These are phyloP conservation scores for Vicugna pacos DNA, from an alignment of 2,113 vertebrate species.

Conservation along the genomic window DNA sequence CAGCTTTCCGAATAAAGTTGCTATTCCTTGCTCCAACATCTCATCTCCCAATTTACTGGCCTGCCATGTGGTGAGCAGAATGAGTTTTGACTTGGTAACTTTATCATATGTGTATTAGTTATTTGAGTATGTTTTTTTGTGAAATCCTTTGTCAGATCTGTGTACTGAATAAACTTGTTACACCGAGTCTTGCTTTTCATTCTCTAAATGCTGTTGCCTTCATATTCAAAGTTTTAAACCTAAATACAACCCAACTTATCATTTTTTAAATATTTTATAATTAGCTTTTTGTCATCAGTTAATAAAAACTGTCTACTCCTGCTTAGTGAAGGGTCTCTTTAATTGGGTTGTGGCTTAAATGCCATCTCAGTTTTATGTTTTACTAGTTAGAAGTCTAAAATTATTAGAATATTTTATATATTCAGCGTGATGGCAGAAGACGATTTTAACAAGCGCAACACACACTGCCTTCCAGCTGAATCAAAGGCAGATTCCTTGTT, in stretches of 20 bases:
- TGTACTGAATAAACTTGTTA: neutral
- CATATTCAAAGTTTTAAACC: neutral
- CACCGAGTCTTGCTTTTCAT: neutral
- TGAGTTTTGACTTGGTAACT: too few relatives aligned
- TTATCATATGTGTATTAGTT: neutral
- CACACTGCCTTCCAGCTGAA: too few relatives aligned
- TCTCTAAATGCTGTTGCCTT: neutral
- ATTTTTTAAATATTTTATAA: neutral
- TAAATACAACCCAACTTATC: neutral
- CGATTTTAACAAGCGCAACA: neutral
- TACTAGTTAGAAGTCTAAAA: neutral
- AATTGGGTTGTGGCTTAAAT: neutral
- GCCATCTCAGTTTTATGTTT: rapidly evolving
- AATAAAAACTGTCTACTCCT: neutral
- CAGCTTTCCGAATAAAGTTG: too few relatives aligned
- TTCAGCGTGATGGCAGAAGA: neutral
- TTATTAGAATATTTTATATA: neutral
- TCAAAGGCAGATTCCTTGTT: rapidly evolving
- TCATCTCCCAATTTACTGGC: too few relatives aligned
- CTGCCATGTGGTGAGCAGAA: too few relatives aligned
- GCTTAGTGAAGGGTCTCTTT: neutral
- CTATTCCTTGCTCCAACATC: too few relatives aligned
- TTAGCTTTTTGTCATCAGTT: neutral
- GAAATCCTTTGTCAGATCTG: neutral
- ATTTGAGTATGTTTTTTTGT: neutral